phyloP scores from a whole-genome alignment of 2,888 invertebrate genomes.

The Acrobasis consociella region DNA sequence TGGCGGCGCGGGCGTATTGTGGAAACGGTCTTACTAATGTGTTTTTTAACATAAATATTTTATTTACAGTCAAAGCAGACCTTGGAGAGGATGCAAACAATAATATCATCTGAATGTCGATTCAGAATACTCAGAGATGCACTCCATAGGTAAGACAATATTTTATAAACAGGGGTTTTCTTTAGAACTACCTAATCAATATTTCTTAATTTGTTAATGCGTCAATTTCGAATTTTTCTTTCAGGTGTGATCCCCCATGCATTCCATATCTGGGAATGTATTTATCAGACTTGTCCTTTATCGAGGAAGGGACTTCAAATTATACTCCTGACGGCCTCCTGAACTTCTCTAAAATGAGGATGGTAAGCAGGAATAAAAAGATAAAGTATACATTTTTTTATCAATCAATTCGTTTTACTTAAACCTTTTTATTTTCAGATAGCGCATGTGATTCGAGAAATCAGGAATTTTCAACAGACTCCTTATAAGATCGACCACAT shows the following conservation, averaged over 20 bases:
- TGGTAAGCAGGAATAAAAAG: conserved; percentile 83
- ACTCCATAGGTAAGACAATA: conserved; percentile 83
- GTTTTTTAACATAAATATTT: neutral
- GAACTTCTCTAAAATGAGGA: conserved; percentile 97
- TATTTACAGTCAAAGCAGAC: conserved; percentile 90
- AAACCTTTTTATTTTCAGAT: conserved; percentile 82
- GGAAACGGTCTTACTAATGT: no score
- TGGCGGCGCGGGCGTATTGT: no score
- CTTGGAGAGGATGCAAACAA: conserved; percentile 91
- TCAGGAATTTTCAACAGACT: conserved; percentile 94
- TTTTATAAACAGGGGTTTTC: no score
- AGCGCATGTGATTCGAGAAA: conserved; percentile 95
- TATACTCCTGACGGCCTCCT: conserved; percentile 94
- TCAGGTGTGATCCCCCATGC: conserved; percentile 92
- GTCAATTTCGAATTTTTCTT: neutral
- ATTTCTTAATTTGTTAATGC: neutral
- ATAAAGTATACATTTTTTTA: neutral
- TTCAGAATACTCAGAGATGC: conserved; percentile 94
- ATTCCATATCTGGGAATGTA: conserved; percentile 95
- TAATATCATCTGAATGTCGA: conserved; percentile 94
- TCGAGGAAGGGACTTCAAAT: conserved; percentile 96
- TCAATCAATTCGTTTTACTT: no score
- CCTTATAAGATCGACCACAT: conserved; percentile 95
- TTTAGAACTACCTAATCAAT: neutral
- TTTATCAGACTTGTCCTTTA: conserved; percentile 94